Evolutionary conservation across 2,797 vertebrate species (phyloP), one percentile per base, ranked within the genome.

Genomic region (Eospalax fontanierii): DNA sequence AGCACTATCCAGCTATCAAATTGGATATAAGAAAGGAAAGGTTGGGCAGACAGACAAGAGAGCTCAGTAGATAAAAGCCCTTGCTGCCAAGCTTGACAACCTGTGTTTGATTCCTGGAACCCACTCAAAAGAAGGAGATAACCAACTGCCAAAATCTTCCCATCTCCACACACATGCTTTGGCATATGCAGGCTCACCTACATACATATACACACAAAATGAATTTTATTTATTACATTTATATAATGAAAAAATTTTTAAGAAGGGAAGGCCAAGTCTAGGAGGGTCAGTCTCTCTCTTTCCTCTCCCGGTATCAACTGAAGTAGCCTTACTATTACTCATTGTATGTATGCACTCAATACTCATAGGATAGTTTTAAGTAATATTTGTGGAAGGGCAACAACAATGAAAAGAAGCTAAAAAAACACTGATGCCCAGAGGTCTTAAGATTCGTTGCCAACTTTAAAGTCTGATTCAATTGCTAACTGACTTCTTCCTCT

Each of bases 391-490:
- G 3, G 2, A 11, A 81, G 19, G 26, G 40, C 70, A 40, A 30
- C 81, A 85, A 91, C n/a, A 2, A 18, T 83, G 12, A 90, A 78
- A 85, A 87, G 46, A 89, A 95, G n/a, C 92, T 82, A 70, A 35
- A 59, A 71, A 94, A 95, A 81, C 10, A 7, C 21, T 66, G n/a
- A 59, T 85, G 54, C 50, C 14, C 50, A 93, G 22, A 87, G 50
- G 73, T 87, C 33, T 90, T 88, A 75, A 89, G 75, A 86, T 94
- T 74, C 4, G 54, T 86, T 95, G 59, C 40, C 40, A 54, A 15
- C 28, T 93, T 91, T 91, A 94, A 90, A 93, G 78, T 84, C 46
- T 96, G 38, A 71, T 89, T 93, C 18, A 75, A 6, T 91, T 19
- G 74, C 16, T 82, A 6, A 8, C 74, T 74, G 11, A 94, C 33